Evolutionary conservation across 2,797 vertebrate genomes (phyloP), one percentile per base, ranked within the genome.

Genomic region (Phrynocephalus forsythii): DNA sequence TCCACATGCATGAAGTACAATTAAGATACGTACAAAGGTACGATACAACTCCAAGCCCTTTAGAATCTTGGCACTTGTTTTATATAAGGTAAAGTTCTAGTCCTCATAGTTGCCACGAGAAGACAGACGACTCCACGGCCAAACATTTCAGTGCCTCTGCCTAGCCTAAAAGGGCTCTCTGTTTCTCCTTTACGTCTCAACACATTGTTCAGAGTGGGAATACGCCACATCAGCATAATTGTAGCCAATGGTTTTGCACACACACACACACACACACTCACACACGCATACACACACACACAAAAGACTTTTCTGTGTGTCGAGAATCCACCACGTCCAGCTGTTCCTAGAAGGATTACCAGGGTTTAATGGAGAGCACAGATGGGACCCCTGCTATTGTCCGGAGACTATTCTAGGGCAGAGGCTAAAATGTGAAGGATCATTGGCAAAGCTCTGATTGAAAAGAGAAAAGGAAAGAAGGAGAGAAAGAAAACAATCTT

Each of bases 281-380:
- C 38, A 44, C 3, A 44, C 1, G 38, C 38, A 44, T 44, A 44
- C 38, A 44, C 38, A 44, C 38, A 44, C 38, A 44, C 38, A 44
- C 38, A 91, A 91, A 96, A 91, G 90, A 92, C 90, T 79, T 85
- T 91, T 84, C 79, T 92, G 85, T 88, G 82, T 79, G 87, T 80
- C 90, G 88, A 94, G 88, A 94, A 94, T 92, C 89, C 16, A 50
- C 87, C 94, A 91, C 26, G 88, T 95, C 94, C 97, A 97, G 95
- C 96, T 97, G 96, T 97, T 97, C 94, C 6, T 89, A 87, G 95
- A 86, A 94, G 96, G 96, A 97, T 97, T 97, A 97, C 50, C 89
- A 90, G 93, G 95, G 93, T 95, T 97, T 97, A 96, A 96, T 95
- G 94, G 94, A 95, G 95, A 95, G 95, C 95, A 93, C 97, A 97